These are phyloP conservation scores for Trissolcus basalis DNA, from an alignment of 1,140 invertebrate genomes.

Conservation along the genomic window DNA sequence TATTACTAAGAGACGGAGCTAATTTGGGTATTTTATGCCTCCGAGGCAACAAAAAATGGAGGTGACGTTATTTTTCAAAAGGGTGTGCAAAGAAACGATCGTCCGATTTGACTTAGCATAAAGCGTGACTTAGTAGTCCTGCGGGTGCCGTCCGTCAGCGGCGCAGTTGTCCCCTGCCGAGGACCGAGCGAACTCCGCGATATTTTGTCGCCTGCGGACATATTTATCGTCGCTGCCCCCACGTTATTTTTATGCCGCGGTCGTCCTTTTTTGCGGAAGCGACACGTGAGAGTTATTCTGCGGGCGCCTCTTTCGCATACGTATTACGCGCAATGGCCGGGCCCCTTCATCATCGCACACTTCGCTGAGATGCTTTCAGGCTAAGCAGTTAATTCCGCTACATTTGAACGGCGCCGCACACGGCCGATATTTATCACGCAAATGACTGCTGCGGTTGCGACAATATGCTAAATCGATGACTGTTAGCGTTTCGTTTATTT, in stretches of 20 bases:
- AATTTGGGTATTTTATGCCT: conserved; percentile 46
- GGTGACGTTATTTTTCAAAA: conserved; percentile 70
- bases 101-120: conserved; percentile 59
- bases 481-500: conserved; percentile 71
- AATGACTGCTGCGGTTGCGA: conserved; percentile 75
- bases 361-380: conserved; percentile 31
- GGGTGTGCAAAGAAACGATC: conserved; percentile 40
- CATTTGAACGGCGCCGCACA: conserved; percentile 68
- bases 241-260: conserved; percentile 28
- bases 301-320: conserved; percentile 47
- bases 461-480: conserved; percentile 71
- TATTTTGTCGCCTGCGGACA: conserved; percentile 61
- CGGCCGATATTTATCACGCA: conserved; percentile 72
- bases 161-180: conserved; percentile 28
- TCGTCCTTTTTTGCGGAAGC: conserved; percentile 39
- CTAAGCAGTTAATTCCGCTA: conserved; percentile 72
- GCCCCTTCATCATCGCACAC: conserved; percentile 52
- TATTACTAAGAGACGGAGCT: conserved; percentile 25
- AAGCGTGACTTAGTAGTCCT: conserved; percentile 73
- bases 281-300: conserved; percentile 43
- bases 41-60: conserved; percentile 56
- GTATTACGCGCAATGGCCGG: conserved; percentile 35
- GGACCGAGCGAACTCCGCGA: conserved; percentile 48
- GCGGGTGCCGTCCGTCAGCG: conserved; percentile 68
- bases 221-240: conserved; percentile 57